Conservation (phyloP, 2,888 invertebrate species). For the Hermaeophaga mercurialis region DNA sequence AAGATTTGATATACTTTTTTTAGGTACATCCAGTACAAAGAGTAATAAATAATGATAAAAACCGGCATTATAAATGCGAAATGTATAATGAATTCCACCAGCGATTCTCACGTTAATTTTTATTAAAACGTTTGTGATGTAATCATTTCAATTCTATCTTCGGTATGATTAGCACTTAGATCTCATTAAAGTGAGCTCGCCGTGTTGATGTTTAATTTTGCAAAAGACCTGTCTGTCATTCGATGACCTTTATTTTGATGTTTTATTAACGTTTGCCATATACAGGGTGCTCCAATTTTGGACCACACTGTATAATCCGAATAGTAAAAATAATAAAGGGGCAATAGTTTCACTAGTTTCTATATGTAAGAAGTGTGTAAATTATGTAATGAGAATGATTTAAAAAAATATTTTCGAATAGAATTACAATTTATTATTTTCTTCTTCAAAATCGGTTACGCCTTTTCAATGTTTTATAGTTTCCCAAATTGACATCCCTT, state of each 20-base stretch:
- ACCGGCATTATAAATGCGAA: conserved; percentile 21
- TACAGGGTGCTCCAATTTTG: no score
- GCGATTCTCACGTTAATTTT: conserved; percentile 43
- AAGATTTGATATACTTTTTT: neutral
- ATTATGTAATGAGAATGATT: no score
- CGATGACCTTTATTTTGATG: conserved; percentile 12
- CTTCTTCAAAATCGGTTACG: no score
- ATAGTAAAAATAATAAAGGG: no score
- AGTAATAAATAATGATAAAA: conserved; percentile 14
- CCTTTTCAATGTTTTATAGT: no score
- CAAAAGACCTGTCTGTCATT: conserved; percentile 15
- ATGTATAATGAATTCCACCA: conserved; percentile 27
- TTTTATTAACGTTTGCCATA: neutral
- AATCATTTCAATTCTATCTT: conserved; percentile 37
- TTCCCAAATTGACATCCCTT: no score
- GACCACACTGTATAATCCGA: no score
- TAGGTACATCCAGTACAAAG: neutral
- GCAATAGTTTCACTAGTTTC: no score
- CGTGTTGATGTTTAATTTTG: conserved; percentile 13
- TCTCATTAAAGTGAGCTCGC: conserved; percentile 15
- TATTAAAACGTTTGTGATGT: conserved; percentile 38
- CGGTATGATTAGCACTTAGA: conserved; percentile 28
- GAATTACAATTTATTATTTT: no score
- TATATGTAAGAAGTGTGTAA: no score
- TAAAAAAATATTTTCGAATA: no score